Conservation (phyloP, 2,797 vertebrate species). For the Microctenopoma stevenorrisi region DNA sequence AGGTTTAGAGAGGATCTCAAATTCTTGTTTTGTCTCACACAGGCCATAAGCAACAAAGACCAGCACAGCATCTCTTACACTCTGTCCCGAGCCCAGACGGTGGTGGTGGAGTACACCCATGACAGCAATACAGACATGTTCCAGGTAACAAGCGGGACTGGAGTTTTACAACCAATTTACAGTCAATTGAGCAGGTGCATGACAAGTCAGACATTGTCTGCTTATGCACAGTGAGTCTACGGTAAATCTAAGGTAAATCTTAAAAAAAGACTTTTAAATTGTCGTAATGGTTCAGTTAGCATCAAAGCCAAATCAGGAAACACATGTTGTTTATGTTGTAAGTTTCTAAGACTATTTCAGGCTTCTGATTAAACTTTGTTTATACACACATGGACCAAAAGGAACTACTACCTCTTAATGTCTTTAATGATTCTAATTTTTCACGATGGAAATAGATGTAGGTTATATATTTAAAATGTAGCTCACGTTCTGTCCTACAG, state of each 20-base stretch:
- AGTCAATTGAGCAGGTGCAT: background rate
- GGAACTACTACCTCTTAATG: too few relatives aligned
- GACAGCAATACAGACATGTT: slow-evolving; percentile 99
- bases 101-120: slow-evolving; percentile 98
- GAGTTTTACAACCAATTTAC: slow-evolving; percentile 24
- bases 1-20: background rate
- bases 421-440: too few relatives aligned
- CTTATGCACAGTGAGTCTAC: too few relatives aligned
- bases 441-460: background rate
- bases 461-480: background rate
- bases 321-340: too few relatives aligned
- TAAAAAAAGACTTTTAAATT: too few relatives aligned
- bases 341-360: too few relatives aligned
- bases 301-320: too few relatives aligned
- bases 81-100: slow-evolving; percentile 94
- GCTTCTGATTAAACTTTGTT: too few relatives aligned
- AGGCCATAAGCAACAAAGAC: slow-evolving; percentile 99
- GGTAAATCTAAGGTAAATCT: too few relatives aligned
- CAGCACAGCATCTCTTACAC: slow-evolving; percentile 99
- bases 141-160: slow-evolving; percentile 85
- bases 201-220: background rate
- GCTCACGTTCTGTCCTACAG: too few relatives aligned
- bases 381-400: too few relatives aligned
- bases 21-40: slow-evolving; percentile 29
- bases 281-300: too few relatives aligned